Evolutionary conservation across 2,113 vertebrate species (phyloP), one percentile per base, ranked within the genome.

Genomic region (Zosterops japonicus): DNA sequence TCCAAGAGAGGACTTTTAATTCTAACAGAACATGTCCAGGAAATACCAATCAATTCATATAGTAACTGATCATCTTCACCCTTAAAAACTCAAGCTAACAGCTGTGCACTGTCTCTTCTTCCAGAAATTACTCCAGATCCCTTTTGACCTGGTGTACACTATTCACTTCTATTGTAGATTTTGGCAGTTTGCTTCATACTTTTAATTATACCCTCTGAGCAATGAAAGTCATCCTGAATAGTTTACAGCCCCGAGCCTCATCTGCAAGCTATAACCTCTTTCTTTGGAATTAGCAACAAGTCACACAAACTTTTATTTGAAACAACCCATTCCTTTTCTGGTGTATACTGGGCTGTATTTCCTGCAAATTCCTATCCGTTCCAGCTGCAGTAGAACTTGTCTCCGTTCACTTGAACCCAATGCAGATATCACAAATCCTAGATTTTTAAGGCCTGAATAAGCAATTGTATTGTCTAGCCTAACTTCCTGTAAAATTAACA

Each of bases 21-120:
- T 59, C 70, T 92, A 67, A 42, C 9, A 65, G 88, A 88, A 90
- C 46, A 55, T 95, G 83, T 89, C 93, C 95, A 95, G 96, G 96
- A 98, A 98, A 97, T 97, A 91, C 87, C 95, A 97, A 96, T 95
- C 95, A 96, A 95, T 96, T 97, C 89, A 68, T 95, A 96, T 12
- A 89, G n/a, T 95, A 93, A 97, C 94, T 92, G 96, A 96, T 96
- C 96, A 97, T 98, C 97, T 89, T 95, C 91, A 56, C 60, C 79
- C 96, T 96, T 92, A 92, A 92, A 95, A 97, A 94, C 83, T 90
- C 67, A 89, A 70, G 36, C 56, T 86, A 98, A 88, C 97, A 98
- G 97, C 97, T 97, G 96, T 94, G 27, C 56, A 81, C 76, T 95
- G 87, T 97, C 96, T 97, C 49, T 87, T 92, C 90, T 96, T 96